Evolutionary conservation across 2,113 vertebrate species (phyloP), one percentile per base, ranked within the genome.

Genomic region (Muscicapa adusta): DNA sequence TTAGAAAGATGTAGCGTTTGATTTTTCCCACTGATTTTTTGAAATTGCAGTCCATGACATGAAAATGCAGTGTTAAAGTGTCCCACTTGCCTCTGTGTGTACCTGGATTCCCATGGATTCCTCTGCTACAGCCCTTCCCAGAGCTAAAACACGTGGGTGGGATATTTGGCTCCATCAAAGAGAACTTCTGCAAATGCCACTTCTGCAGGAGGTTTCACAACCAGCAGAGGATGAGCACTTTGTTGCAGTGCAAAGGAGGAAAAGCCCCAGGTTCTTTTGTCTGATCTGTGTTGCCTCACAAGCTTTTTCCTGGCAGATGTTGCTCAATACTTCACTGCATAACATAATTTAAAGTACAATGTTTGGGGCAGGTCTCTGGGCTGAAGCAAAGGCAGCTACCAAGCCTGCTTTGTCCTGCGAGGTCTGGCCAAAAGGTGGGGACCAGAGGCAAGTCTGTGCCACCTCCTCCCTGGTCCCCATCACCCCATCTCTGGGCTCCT

Each of bases 91-190:
- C n/a, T 43, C n/a, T 48, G 43, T 60, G 23, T 31, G 12, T 18
- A 40, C 15, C 10, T 72, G 45, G 25, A 79, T 57, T 53, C 12
- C 24, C 16, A 25, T n/a, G 48, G 8, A 23, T 1, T 51, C 31
- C 5, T 31, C 34, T 70, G 58, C 28, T 68, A 51, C 80, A 85
- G 75, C 36, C n/a, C 19, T 88, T 85, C 40, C 42, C 71, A 48
- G 13, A 88, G 28, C 14, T 57, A 45, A 76, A 93, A 60, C 14
- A 56, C 0, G 0, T 0, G 1, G 16, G 19, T 43, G 33, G 28
- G 6, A 45, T 42, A 12, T 36, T 26, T 68, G 71, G 25, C 29
- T 78, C 57, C 24, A 40, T 14, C 22, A 53, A 54, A 84, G 47
- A 75, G 16, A 31, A n/a, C 14, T 57, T 62, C 29, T 72, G 72